Conservation (phyloP, 1,140 invertebrate genomes). For the Heliconius himera region DNA sequence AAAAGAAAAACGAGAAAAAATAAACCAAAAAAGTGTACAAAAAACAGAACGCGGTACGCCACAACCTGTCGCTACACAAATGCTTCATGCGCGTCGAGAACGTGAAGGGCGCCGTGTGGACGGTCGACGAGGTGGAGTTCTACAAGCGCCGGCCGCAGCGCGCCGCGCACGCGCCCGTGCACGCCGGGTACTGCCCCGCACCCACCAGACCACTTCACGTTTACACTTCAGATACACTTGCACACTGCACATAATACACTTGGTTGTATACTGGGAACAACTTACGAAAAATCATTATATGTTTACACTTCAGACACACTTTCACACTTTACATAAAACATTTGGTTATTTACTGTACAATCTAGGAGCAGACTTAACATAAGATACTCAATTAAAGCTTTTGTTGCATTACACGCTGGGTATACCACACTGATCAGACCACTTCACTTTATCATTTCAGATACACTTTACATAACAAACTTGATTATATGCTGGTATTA, state of each 20-base stretch:
- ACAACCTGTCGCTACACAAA: conserved; percentile 99
- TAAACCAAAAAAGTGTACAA: conserved; percentile 46
- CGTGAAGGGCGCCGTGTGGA: conserved; percentile 99
- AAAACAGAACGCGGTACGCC: conserved; percentile 99
- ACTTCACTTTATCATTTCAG: no score
- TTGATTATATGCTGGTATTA: no score
- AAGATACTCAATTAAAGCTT: no score
- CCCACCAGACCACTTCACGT: conserved; percentile 44
- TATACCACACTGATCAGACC: no score
- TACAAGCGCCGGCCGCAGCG: conserved; percentile 98
- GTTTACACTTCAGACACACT: no score
- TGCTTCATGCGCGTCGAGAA: conserved; percentile 99
- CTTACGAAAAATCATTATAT: no score
- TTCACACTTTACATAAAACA: no score
- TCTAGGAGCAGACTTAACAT: no score
- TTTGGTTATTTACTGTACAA: no score
- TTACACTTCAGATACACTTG: background rate
- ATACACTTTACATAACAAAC: no score
- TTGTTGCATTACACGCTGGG: no score
- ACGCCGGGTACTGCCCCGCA: conserved; percentile 72
- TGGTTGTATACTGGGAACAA: background rate
- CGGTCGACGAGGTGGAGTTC: conserved; percentile 99
- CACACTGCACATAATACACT: background rate
- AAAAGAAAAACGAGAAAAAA: background rate
- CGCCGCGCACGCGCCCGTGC: conserved; percentile 87